Evolutionary conservation across 2,113 vertebrate genomes (phyloP), one percentile per base, ranked within the genome.

Genomic region (Gavialis gangeticus): DNA sequence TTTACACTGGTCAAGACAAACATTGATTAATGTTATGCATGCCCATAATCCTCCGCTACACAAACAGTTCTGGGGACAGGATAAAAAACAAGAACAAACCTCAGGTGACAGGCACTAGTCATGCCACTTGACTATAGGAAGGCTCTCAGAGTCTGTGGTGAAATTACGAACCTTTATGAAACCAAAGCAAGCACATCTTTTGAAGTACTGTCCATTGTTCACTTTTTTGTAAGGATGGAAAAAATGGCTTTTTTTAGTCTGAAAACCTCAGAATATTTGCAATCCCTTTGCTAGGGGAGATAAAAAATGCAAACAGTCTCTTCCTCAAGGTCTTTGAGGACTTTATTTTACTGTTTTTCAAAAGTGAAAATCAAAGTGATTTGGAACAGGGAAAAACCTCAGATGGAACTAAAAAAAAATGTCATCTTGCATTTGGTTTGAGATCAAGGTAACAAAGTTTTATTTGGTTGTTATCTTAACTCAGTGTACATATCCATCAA

Each of bases 141-240:
- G 66, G 16, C 21, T 21, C 12, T 84, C 75, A 64, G 22, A 5
- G 1, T 54, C 30, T 80, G 19, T 58, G 63, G 24, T 67, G 5
- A 7, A 18, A 69, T 16, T 46, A 13, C 75, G 2, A 3, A 4
- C n/a, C 27, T 76, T 9, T 2, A 6, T 76, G 30, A 79, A 57
- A 67, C 2, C 54, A 12, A 69, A 76, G 46, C 46, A 63, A 63
- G 62, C 24, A 63, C 14, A 15, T 27, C 58, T 64, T 13, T 28
- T 64, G n/a, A 80, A 80, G 12, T 62, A 55, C 21, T 59, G 22
- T 59, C 4, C 0, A 0, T 21, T 66, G 34, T 28, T 4, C 4
- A 2, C 54, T 54, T 3, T 4, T 19, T 46, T 5, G 24, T 5
- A 24, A 57, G 7, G 54, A 6, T 6, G 10, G 59, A 69, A 21